These are phyloP conservation scores for Archips xylosteana DNA, from an alignment of 2,888 invertebrate species.

Conservation along the genomic window DNA sequence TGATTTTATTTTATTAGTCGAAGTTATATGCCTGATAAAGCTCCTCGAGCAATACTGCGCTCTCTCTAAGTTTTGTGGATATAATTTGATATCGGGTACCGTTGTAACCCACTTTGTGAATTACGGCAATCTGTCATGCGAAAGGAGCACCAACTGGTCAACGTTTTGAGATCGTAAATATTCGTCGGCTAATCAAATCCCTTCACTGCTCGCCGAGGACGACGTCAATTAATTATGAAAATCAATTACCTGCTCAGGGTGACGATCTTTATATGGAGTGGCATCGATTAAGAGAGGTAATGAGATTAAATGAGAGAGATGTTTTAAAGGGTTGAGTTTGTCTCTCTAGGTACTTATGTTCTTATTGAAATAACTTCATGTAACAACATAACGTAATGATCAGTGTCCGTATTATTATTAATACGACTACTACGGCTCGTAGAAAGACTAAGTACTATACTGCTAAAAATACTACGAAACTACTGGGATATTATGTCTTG, in stretches of 20 bases:
- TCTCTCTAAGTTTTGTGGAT: slow-evolving; percentile 59
- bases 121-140: slow-evolving; percentile 66
- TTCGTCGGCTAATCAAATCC: slow-evolving; percentile 30
- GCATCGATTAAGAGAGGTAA: slow-evolving; percentile 3
- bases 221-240: slow-evolving; percentile 31
- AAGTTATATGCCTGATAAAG: slow-evolving; percentile 49
- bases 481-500: too few relatives aligned
- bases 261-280: slow-evolving; percentile 3
- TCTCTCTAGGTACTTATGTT: not conserved
- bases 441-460: too few relatives aligned
- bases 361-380: not conserved
- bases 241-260: slow-evolving; percentile 29
- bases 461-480: too few relatives aligned
- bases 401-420: too few relatives aligned
- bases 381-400: not conserved
- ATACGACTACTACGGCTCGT: too few relatives aligned
- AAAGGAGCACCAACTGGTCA: slow-evolving; percentile 53
- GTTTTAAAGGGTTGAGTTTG: not conserved
- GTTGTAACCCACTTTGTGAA: slow-evolving; percentile 69
- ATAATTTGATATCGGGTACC: slow-evolving; percentile 68
- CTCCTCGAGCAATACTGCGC: slow-evolving; percentile 43
- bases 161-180: slow-evolving; percentile 53
- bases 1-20: slow-evolving; percentile 59
- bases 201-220: slow-evolving; percentile 8
- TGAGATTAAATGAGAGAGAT: not conserved